Conservation (phyloP, 2,113 vertebrate species). For the Megalops atlanticus region DNA sequence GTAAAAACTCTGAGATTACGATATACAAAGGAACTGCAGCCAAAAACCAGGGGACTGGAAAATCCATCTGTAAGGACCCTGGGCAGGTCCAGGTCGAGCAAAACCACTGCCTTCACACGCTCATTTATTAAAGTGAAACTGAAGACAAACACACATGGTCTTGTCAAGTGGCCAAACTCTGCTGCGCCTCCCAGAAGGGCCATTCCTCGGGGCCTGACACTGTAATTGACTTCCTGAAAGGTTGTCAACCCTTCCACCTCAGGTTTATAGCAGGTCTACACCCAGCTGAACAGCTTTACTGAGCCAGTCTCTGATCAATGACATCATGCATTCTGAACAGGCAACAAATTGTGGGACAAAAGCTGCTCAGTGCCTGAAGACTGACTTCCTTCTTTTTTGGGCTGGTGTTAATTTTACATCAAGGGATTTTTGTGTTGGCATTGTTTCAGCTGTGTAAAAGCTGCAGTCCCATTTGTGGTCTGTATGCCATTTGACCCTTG, state of each 20-base stretch:
- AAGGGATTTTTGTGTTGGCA: not conserved
- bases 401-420: not conserved
- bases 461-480: not conserved
- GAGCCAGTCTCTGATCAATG: not conserved
- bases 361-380: not conserved
- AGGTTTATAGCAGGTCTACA: not conserved
- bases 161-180: not conserved
- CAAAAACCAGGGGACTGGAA: constrained; percentile 1
- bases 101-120: not conserved
- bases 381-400: not conserved
- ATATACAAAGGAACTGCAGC: not conserved
- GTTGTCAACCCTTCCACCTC: not conserved
- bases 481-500: not conserved
- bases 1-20: not conserved
- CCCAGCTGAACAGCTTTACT: not conserved
- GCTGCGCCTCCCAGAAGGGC: not conserved
- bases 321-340: not conserved
- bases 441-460: not conserved
- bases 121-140: constrained; percentile 3
- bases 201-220: not conserved
- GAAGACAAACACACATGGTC: constrained; percentile 11
- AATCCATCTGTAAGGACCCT: not conserved
- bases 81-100: not conserved
- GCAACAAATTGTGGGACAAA: not conserved
- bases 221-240: not conserved